Base-by-base conservation (phyloP, 2,797 vertebrate genomes). In the Lates japonicus region DNA sequence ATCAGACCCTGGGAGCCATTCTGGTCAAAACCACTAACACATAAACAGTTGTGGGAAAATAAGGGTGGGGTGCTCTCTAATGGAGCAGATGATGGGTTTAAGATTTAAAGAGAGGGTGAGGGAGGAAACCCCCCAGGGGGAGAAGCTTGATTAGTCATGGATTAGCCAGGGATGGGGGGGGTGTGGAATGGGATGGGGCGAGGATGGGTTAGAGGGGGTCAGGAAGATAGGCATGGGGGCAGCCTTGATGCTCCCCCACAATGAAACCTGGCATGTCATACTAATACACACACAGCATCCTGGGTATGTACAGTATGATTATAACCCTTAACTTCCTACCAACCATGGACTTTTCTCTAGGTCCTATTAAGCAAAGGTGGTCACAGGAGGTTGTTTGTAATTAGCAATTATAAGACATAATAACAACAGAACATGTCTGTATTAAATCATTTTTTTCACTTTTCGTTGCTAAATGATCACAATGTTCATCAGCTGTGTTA, bases 41-140 rank as follows among this genome's bases (percentile, higher is more conserved):
- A 49, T 69, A 31, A 86, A 52, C 42, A 71, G 64, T 41, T 70
- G 80, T 70, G 59, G 77, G 73, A 35, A 16, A 70, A 9, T 71
- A 66, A 51, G 55, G 69, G 51, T 20, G 41, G 42, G 73, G 41
- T 51, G 59, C 70, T 80, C 81, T 88, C 86, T 85, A 92, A 86
- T 84, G 84, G 83, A 89, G 89, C 90, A 88, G 76, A 93, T 89
- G 87, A 92, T 89, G 22, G 89, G 87, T 87, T 92, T 91, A 90
- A 60, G 75, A 48, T 68, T 82, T 92, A 81, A 84, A 80, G 73
- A 77, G 64, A 46, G 79, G 66, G 42, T 57, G 14, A 79, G 60
- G 79, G 55, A 75, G 75, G 52, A 60, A 74, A 61, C n/a, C 70
- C 72, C 65, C 39, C 33, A 37, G 63, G 81, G 67, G 66, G 16